Conservation (phyloP, 1,140 invertebrate genomes). For the Brachionus asplanchnoidis region DNA sequence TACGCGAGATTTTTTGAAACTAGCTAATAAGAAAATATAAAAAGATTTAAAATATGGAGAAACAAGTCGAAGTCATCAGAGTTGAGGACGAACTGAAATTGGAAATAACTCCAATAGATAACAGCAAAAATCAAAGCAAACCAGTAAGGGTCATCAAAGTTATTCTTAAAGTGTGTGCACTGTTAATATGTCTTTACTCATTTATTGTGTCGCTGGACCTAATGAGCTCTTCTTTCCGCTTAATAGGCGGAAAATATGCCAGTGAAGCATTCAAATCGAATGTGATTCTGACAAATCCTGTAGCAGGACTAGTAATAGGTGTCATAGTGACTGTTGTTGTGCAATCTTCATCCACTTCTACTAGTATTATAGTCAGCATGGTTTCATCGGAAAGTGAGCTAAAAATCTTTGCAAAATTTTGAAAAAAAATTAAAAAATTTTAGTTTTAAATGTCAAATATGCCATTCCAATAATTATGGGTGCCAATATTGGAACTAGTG, state of each 20-base stretch:
- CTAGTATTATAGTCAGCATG: constrained; percentile 64
- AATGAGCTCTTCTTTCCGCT: constrained; percentile 37
- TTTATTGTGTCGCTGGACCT: constrained; percentile 32
- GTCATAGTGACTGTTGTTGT: constrained; percentile 64
- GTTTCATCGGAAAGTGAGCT: constrained; percentile 61
- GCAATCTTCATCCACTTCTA: constrained; percentile 64
- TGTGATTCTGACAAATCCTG: constrained; percentile 59
- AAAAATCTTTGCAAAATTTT: background rate
- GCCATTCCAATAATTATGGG: constrained; percentile 65
- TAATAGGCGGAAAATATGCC: constrained; percentile 30
- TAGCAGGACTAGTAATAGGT: constrained; percentile 63
- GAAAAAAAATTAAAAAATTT: background rate
- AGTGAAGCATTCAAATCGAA: constrained; percentile 23
- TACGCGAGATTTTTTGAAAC: background rate
- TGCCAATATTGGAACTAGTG: constrained; percentile 63
- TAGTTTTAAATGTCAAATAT: constrained; percentile 53
- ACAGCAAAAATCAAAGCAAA: background rate
- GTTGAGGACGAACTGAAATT: background rate
- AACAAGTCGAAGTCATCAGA: background rate
- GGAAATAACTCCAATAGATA: background rate
- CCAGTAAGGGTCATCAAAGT: background rate
- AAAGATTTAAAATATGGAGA: background rate
- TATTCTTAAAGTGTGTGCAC: background rate
- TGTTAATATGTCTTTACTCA: constrained; percentile 21
- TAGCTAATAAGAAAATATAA: background rate